A percentile compares a stretch with the other conserved stretches of the same genome.
Conservation (phyloP, 2,113 vertebrate genomes). For the Trichomycterus rosablanca region DNA sequence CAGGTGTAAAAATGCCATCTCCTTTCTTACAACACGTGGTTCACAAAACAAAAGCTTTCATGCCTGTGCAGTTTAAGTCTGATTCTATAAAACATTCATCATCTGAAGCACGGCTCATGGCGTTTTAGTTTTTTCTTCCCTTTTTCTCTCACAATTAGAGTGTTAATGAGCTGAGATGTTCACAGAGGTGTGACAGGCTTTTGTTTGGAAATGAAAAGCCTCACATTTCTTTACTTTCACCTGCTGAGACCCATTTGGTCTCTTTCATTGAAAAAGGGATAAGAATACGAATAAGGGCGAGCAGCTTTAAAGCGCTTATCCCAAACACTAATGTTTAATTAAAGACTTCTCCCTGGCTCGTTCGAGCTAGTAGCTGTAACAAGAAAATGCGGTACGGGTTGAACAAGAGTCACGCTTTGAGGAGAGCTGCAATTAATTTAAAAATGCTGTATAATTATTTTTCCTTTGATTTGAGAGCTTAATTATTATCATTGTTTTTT, state of each 20-base stretch:
- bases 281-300: slow-evolving; percentile 81
- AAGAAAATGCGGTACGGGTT: no score
- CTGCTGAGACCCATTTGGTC: slow-evolving; percentile 95
- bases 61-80: slow-evolving; percentile 61
- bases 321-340: not conserved
- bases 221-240: slow-evolving; percentile 97
- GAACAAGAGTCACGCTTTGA: no score
- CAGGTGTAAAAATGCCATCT: not conserved
- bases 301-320: slow-evolving; percentile 65
- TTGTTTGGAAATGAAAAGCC: slow-evolving; percentile 84
- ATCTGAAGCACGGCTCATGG: slow-evolving; percentile 61
- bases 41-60: slow-evolving; percentile 48
- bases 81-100: slow-evolving; percentile 61
- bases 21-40: no score
- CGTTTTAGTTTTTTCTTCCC: slow-evolving; percentile 86
- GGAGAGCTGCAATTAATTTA: no score
- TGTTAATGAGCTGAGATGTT: slow-evolving; percentile 89
- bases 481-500: no score
- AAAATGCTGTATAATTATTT: no score
- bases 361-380: no score
- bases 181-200: slow-evolving; percentile 75
- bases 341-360: no score
- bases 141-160: slow-evolving; percentile 84
- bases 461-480: no score
- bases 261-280: slow-evolving; percentile 83